phyloP scores from a whole-genome alignment of 2,888 invertebrate genomes.

The Papilio protenor region DNA sequence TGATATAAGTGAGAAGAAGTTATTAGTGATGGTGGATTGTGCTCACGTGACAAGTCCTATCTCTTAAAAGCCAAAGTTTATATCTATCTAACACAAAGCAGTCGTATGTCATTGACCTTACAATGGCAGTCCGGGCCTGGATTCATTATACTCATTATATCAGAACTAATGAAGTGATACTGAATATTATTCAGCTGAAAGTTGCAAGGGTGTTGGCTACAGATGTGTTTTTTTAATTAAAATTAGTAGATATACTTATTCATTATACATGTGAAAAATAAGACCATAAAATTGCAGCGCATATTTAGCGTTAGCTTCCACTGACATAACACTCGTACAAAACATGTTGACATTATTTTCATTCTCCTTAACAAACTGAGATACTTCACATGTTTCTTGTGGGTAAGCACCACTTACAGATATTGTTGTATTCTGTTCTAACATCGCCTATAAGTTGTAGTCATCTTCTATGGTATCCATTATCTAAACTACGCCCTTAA shows the following conservation, averaged over 20 bases:
- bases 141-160: constrained; percentile 23
- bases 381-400: too few species aligned
- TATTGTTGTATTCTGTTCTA: too few species aligned
- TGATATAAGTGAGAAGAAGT: too few species aligned
- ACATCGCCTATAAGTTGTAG: neutral
- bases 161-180: constrained; percentile 24
- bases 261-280: neutral
- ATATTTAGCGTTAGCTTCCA: too few species aligned
- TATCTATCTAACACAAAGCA: constrained; percentile 6
- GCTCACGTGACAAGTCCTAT: too few species aligned
- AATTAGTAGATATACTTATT: neutral
- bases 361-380: too few species aligned
- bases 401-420: too few species aligned
- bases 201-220: neutral
- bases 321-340: too few species aligned
- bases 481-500: neutral
- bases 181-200: neutral
- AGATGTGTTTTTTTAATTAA: constrained; percentile 20
- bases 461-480: neutral
- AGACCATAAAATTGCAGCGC: too few species aligned
- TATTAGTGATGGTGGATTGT: too few species aligned
- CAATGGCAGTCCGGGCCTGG: neutral
- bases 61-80: too few species aligned
- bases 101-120: constrained; percentile 9
- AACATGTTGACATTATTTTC: too few species aligned